Percentiles rank a stretch among this genome's conserved stretches.
phyloP scores from a whole-genome alignment of 2,797 vertebrate genomes.

The Poeciliopsis paucimaculata region DNA sequence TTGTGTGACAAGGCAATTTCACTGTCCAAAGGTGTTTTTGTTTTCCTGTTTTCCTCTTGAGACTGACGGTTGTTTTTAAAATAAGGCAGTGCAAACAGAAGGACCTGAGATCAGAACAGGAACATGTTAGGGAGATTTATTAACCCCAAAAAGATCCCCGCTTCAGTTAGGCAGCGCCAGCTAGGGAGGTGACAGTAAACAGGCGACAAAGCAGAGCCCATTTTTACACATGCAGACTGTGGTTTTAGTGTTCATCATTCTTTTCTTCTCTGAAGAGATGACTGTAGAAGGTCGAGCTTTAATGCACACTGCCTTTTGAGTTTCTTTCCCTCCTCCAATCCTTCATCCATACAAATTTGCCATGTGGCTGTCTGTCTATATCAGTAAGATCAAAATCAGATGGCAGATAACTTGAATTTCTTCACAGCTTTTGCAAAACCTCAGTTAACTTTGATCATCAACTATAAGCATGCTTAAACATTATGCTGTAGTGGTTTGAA shows the following conservation, averaged over 20 bases:
- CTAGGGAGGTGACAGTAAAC: slow-evolving; percentile 56
- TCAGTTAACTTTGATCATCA: slow-evolving; percentile 41
- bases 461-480: slow-evolving; percentile 26
- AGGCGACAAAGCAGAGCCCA: slow-evolving; percentile 42
- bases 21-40: slow-evolving; percentile 63
- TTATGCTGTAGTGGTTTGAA: slow-evolving; percentile 15
- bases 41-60: slow-evolving; percentile 4
- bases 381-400: slow-evolving; percentile 50
- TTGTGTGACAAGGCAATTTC: slow-evolving; percentile 82
- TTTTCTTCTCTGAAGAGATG: slow-evolving; percentile 43
- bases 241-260: slow-evolving; percentile 34
- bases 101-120: slow-evolving; percentile 41
- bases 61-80: slow-evolving; percentile 63
- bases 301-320: slow-evolving; percentile 51
- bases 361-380: slow-evolving; percentile 22
- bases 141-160: slow-evolving; percentile 32
- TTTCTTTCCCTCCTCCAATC: slow-evolving; percentile 52
- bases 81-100: slow-evolving; percentile 51
- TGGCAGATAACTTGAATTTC: slow-evolving; percentile 25
- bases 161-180: slow-evolving; percentile 60
- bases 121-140: slow-evolving; percentile 42
- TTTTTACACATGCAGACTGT: slow-evolving; percentile 17
- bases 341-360: slow-evolving; percentile 30
- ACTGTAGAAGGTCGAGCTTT: slow-evolving; percentile 30
- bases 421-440: slow-evolving; percentile 30